phyloP scores from a whole-genome alignment of 1,140 invertebrate species.

The Copidosoma floridanum region DNA sequence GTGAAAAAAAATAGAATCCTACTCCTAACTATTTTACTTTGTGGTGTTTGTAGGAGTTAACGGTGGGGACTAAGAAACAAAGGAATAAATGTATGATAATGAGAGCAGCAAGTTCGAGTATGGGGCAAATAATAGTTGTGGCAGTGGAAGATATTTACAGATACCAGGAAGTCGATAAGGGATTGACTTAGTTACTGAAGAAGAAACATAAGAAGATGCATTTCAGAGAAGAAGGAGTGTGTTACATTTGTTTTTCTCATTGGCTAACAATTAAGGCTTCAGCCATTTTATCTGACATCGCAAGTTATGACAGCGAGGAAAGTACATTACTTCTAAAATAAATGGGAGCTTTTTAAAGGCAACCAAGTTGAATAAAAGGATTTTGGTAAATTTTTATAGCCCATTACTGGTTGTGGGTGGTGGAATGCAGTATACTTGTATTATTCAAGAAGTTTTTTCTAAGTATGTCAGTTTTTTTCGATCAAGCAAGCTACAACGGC shows the following conservation, averaged over 20 bases:
- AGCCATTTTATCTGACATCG: background rate
- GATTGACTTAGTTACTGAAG: background rate
- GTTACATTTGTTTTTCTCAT: constrained; percentile 15
- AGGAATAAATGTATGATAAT: background rate
- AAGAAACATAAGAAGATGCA: background rate
- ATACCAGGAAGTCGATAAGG: background rate
- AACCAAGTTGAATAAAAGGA: no score
- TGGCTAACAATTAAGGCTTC: background rate
- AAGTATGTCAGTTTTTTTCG: no score
- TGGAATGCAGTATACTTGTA: no score
- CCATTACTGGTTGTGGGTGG: no score
- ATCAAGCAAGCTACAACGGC: no score
- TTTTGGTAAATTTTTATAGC: no score
- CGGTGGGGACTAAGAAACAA: no score
- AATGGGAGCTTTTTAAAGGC: no score
- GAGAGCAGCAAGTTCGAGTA: background rate
- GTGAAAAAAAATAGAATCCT: background rate
- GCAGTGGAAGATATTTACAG: background rate
- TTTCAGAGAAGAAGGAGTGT: constrained; percentile 17
- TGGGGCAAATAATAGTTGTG: background rate
- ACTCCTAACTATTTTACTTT: background rate
- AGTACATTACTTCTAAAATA: constrained; percentile 4
- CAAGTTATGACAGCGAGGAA: constrained; percentile 8
- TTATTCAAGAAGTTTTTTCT: no score
- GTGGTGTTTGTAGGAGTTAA: background rate